These are phyloP conservation scores for Eurypyga helias DNA, from an alignment of 2,113 vertebrate genomes.

Conservation along the genomic window DNA sequence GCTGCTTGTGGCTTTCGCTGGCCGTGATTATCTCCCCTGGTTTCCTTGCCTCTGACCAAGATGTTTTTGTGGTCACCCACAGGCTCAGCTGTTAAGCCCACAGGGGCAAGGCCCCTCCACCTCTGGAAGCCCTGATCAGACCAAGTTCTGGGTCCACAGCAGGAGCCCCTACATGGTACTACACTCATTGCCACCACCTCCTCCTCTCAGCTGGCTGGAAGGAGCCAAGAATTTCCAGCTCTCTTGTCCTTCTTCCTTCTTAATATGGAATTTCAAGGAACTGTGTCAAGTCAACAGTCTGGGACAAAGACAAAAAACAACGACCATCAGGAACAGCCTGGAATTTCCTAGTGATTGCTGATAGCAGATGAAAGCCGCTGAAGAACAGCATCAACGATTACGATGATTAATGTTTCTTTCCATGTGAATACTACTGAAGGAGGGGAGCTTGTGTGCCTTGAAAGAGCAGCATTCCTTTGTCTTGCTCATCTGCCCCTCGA, in stretches of 20 bases:
- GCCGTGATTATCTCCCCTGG: neutral
- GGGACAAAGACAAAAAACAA: neutral
- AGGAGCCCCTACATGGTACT: neutral
- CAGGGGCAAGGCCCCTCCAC: neutral
- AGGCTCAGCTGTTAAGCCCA: neutral
- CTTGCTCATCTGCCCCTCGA: slow-evolving; percentile 27
- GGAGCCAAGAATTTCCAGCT: neutral
- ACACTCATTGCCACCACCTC: neutral
- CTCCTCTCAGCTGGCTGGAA: neutral
- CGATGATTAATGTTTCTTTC: slow-evolving; percentile 46
- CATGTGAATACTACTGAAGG: neutral
- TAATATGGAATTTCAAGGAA: slow-evolving; percentile 37
- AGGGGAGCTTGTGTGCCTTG: neutral
- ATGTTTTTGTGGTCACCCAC: neutral
- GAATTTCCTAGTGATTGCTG: slow-evolving; percentile 60
- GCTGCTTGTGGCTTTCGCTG: slow-evolving; percentile 1
- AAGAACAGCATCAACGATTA: slow-evolving; percentile 3
- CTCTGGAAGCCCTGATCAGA: neutral
- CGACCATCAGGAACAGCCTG: slow-evolving; percentile 28
- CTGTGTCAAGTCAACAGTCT: slow-evolving; percentile 29
- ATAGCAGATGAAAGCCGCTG: slow-evolving; percentile 47
- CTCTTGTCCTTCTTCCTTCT: neutral
- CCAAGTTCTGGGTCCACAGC: neutral
- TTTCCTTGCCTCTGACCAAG: neutral
- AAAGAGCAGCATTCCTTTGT: slow-evolving; percentile 48